phyloP scores from a whole-genome alignment of 2,888 invertebrate genomes.

The Lasioglossum marginatum region DNA sequence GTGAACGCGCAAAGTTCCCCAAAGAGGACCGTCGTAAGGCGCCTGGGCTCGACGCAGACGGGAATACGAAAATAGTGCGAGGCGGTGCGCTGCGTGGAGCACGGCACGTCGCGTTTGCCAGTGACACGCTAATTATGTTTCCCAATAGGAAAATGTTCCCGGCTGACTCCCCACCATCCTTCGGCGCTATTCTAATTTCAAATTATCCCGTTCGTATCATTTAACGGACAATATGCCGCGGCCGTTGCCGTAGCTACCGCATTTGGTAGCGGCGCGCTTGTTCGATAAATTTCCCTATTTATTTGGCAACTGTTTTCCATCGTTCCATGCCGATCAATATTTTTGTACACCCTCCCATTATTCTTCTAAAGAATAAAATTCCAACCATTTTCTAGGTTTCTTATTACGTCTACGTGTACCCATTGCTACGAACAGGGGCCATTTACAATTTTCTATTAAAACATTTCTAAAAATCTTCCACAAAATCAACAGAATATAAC shows the following conservation, averaged over 20 bases:
- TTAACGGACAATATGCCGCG: not conserved
- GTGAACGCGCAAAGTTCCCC: constrained; percentile 77
- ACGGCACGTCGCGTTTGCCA: constrained; percentile 19
- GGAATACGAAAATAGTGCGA: constrained; percentile 54
- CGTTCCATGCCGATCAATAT: not conserved
- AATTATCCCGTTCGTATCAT: not conserved
- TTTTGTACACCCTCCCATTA: not conserved
- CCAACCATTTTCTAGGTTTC: not conserved
- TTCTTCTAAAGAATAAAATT: not conserved
- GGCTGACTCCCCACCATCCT: not conserved
- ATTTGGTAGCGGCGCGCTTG: not conserved
- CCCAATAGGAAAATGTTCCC: constrained; percentile 19
- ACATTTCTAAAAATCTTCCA: not conserved
- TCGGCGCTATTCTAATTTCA: constrained; percentile 1
- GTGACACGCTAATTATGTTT: constrained; percentile 33
- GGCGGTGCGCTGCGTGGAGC: constrained; percentile 18
- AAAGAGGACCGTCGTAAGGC: constrained; percentile 75
- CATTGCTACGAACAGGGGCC: not conserved
- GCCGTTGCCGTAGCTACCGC: constrained; percentile 1
- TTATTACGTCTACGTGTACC: not conserved
- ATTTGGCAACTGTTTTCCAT: not conserved
- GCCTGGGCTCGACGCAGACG: constrained; percentile 33
- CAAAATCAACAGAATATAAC: no score
- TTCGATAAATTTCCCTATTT: constrained; percentile 6
- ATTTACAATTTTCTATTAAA: not conserved